Evolutionary conservation across 2,113 vertebrate genomes (phyloP).

Genomic region (Siniperca chuatsi): DNA sequence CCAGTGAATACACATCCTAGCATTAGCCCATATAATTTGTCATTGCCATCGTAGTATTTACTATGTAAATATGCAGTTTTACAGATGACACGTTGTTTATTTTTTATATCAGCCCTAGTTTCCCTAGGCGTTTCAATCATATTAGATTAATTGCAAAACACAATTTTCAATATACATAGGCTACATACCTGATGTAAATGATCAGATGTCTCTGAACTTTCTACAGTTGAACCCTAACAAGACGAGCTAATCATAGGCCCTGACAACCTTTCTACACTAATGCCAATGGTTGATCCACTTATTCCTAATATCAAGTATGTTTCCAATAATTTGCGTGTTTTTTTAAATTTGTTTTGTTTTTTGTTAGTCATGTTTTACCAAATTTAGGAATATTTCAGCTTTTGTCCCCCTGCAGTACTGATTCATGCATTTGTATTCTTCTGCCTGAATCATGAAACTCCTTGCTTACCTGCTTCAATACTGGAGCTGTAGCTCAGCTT

Average conservation of each 20-base stretch:
- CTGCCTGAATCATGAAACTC: background rate
- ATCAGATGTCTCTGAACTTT: background rate
- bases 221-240: background rate
- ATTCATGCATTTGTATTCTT: background rate
- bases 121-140: background rate
- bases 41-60: background rate
- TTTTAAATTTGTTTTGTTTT: background rate
- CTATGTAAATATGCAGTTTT: background rate
- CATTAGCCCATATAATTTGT: background rate
- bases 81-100: background rate
- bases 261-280: background rate
- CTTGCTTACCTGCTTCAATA: background rate
- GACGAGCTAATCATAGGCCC: background rate
- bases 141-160: background rate
- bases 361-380: background rate
- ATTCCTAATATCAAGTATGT: background rate
- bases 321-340: background rate
- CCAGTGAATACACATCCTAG: background rate
- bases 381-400: background rate
- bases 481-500: background rate
- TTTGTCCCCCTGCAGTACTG: background rate
- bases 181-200: background rate
- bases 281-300: background rate
- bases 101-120: background rate
- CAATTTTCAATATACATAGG: background rate